A percentile compares a stretch with the other conserved stretches of the same genome.
Conservation (phyloP, 2,113 vertebrate species). For the Dicaeum eximium region DNA sequence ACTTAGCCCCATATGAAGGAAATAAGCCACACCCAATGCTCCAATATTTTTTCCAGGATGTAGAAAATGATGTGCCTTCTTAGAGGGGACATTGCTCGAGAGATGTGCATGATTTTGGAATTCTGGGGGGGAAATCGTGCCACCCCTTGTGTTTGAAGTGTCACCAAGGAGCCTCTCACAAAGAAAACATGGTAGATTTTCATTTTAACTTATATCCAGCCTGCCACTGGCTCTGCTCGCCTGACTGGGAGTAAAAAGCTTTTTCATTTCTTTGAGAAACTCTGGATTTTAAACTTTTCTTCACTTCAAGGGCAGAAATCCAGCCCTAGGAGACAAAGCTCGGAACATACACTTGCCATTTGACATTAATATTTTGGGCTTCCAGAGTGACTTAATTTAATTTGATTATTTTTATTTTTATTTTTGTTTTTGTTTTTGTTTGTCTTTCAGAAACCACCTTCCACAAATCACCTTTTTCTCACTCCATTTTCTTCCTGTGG, state of each 20-base stretch:
- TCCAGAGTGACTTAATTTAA: background rate
- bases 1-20: rapidly evolving
- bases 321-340: background rate
- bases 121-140: background rate
- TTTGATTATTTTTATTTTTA: background rate
- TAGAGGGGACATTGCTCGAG: background rate
- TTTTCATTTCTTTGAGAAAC: background rate
- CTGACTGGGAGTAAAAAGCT: background rate
- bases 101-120: background rate
- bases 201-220: background rate
- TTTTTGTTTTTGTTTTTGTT: too few relatives aligned
- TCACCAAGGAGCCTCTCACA: too few relatives aligned
- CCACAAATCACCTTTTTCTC: background rate
- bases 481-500: background rate
- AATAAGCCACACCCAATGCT: background rate
- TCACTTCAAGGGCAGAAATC: background rate
- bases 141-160: background rate
- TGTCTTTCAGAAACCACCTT: background rate
- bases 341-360: background rate
- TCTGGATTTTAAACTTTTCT: background rate
- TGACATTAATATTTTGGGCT: background rate
- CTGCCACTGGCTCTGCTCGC: background rate
- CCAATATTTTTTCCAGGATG: background rate
- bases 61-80: background rate
- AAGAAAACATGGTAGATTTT: background rate